Conservation (phyloP, 2,797 vertebrate species). For the Brachyalestes nurse region DNA sequence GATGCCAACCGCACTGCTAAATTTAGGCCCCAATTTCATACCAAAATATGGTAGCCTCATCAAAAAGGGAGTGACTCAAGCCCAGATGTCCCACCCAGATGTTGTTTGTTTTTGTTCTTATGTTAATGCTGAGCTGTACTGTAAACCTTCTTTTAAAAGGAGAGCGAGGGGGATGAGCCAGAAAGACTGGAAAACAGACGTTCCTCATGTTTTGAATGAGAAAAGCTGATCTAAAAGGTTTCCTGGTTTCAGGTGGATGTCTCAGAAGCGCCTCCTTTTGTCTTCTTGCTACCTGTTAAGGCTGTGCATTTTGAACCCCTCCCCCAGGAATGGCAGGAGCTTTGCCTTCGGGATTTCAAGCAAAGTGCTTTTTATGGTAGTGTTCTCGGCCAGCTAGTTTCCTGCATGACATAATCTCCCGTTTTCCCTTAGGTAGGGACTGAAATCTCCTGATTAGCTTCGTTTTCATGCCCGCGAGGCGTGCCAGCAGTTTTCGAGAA, state of each 20-base stretch:
- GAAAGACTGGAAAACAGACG: neutral
- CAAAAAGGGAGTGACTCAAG: conserved; percentile 12
- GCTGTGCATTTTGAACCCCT: conserved; percentile 11
- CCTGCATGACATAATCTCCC: conserved; percentile 56
- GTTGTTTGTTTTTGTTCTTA: conserved; percentile 17
- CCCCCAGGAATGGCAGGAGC: neutral
- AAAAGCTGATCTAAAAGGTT: neutral
- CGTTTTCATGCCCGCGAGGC: conserved; percentile 30
- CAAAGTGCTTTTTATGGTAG: conserved; percentile 50
- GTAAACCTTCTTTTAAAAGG: neutral
- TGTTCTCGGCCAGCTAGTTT: conserved; percentile 43
- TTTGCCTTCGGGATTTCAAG: conserved; percentile 20
- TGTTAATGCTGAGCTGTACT: conserved; percentile 10
- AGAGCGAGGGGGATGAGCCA: too few species aligned
- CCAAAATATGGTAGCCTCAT: conserved; percentile 24
- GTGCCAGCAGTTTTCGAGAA: neutral
- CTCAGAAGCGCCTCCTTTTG: neutral
- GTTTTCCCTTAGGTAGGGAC: conserved; percentile 24
- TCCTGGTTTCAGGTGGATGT: neutral
- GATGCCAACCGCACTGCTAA: conserved; percentile 45
- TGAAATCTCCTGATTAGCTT: conserved; percentile 42
- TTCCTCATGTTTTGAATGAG: neutral
- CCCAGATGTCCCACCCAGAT: neutral
- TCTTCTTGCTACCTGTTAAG: conserved; percentile 29
- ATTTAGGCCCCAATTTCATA: conserved; percentile 45